A percentile compares a stretch with the other conserved stretches of the same genome.
phyloP scores from a whole-genome alignment of 2,888 invertebrate genomes.

The Apoderus coryli region DNA sequence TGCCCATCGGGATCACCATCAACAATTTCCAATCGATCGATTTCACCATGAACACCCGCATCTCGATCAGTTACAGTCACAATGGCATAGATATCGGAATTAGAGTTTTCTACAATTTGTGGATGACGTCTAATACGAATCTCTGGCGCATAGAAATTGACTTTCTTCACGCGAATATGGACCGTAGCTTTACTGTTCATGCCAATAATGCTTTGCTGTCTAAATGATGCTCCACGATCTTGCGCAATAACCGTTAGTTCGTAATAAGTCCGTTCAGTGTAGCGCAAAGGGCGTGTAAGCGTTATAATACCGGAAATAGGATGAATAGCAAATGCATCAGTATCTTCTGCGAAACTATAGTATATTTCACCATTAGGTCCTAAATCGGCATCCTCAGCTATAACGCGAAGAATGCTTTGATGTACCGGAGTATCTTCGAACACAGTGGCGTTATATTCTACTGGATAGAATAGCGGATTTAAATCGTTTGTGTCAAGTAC shows the following conservation, averaged over 20 bases:
- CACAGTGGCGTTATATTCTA: slow-evolving; percentile 73
- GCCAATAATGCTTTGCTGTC: slow-evolving; percentile 37
- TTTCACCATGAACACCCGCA: slow-evolving; percentile 69
- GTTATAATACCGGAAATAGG: slow-evolving; percentile 82
- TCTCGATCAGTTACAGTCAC: slow-evolving; percentile 75
- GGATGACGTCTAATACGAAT: slow-evolving; percentile 68
- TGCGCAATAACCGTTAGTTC: slow-evolving; percentile 69
- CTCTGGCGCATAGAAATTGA: slow-evolving; percentile 77
- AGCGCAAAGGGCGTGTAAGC: slow-evolving; percentile 62
- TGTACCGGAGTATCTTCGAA: slow-evolving; percentile 80
- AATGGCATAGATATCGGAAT: slow-evolving; percentile 79
- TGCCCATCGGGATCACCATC: slow-evolving; percentile 84
- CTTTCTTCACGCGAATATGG: slow-evolving; percentile 61
- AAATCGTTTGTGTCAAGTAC: slow-evolving; percentile 82
- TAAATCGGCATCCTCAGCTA: slow-evolving; percentile 90
- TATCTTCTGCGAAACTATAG: slow-evolving; percentile 74
- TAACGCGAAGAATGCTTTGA: slow-evolving; percentile 60
- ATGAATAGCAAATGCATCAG: slow-evolving; percentile 81
- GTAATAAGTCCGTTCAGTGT: slow-evolving; percentile 53
- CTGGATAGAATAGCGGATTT: slow-evolving; percentile 84
- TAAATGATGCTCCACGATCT: slow-evolving; percentile 61
- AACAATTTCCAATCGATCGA: slow-evolving; percentile 67
- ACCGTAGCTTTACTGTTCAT: slow-evolving; percentile 69
- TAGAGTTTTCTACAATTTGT: slow-evolving; percentile 65
- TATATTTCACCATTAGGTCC: slow-evolving; percentile 95